These are phyloP conservation scores for Ferdinandea cuprea DNA, from an alignment of 2,888 invertebrate species.

Conservation along the genomic window DNA sequence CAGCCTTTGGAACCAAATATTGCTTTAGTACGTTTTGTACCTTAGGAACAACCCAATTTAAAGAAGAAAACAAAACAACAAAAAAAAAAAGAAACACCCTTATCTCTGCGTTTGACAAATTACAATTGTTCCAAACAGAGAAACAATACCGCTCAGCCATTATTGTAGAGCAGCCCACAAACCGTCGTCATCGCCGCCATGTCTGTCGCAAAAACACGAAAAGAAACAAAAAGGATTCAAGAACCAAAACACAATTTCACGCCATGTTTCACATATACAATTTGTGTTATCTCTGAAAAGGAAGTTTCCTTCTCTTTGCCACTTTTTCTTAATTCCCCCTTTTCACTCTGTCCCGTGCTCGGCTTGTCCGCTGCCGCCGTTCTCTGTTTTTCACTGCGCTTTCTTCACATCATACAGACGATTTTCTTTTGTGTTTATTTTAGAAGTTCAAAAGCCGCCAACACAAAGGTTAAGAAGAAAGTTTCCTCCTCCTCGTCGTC, in stretches of 20 bases:
- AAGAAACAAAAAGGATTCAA: constrained; percentile 74
- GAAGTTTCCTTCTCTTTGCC: constrained; percentile 64
- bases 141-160: constrained; percentile 23
- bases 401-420: constrained; percentile 13
- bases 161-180: constrained; percentile 19
- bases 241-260: constrained; percentile 82
- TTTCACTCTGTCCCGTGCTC: not conserved
- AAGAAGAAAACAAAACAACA: constrained; percentile 71
- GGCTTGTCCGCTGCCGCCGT: not conserved
- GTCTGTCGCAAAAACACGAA: constrained; percentile 48
- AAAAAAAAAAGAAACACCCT: not conserved
- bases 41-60: constrained; percentile 85
- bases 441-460: constrained; percentile 68
- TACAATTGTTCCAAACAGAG: constrained; percentile 63
- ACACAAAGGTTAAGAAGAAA: constrained; percentile 66
- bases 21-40: too few relatives aligned
- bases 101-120: constrained; percentile 72
- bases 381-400: not conserved
- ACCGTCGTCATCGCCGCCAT: constrained; percentile 44
- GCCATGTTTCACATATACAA: constrained; percentile 81
- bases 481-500: constrained; percentile 58
- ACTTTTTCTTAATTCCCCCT: constrained; percentile 43
- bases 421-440: constrained; percentile 49
- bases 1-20: too few relatives aligned
- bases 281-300: constrained; percentile 75